phyloP scores from a whole-genome alignment of 2,113 vertebrate species.

The Trochalopteron elliotii region DNA sequence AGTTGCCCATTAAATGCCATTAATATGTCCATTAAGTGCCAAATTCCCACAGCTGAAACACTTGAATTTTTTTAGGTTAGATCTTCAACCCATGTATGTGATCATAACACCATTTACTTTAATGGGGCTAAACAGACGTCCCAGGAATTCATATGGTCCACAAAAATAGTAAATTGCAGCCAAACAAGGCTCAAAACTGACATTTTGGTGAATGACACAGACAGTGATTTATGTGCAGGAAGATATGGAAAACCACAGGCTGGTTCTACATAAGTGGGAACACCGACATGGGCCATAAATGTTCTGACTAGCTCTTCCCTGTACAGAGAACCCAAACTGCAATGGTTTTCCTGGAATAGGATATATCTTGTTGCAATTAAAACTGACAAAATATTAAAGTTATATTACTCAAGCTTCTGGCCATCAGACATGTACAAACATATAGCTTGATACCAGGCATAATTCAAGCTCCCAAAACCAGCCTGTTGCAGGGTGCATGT shows the following conservation, averaged over 20 bases:
- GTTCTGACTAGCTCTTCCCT: background rate
- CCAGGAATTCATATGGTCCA: background rate
- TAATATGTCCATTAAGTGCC: background rate
- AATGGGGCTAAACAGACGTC: background rate
- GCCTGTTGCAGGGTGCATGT: background rate
- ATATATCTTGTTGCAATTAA: background rate
- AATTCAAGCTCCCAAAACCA: background rate
- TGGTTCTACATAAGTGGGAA: background rate
- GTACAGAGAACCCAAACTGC: background rate
- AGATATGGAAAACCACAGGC: background rate
- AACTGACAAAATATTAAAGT: background rate
- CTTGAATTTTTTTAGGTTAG: background rate
- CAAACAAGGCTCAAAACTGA: background rate
- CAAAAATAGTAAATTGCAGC: background rate
- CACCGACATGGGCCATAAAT: background rate
- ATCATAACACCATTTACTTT: background rate
- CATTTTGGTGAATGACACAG: background rate
- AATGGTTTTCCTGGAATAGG: background rate
- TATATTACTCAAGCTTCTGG: background rate
- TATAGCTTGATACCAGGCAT: background rate
- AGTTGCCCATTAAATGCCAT: constrained; percentile 16
- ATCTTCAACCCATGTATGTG: background rate
- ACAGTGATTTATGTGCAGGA: background rate
- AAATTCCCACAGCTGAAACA: background rate
- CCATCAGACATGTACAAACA: background rate